These are phyloP conservation scores for Steinernema feltiae DNA, from an alignment of 1,140 invertebrate genomes.

Conservation along the genomic window DNA sequence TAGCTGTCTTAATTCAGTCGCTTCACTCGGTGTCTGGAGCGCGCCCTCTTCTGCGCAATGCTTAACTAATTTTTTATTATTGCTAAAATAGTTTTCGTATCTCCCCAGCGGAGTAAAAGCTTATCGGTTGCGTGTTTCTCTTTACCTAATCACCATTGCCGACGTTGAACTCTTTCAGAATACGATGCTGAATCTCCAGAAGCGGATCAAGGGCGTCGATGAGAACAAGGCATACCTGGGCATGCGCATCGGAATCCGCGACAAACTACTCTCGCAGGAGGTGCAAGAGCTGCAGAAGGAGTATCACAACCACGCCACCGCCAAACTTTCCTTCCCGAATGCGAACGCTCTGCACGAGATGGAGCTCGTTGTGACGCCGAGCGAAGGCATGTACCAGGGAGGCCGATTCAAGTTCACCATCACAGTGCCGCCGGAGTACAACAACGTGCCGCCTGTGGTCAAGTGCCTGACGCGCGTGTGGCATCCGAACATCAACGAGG, in stretches of 20 bases:
- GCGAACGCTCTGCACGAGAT: conserved; percentile 77
- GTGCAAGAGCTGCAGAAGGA: conserved; percentile 70
- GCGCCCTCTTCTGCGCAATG: no score
- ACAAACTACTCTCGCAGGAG: conserved; percentile 75
- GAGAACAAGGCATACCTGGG: conserved; percentile 45
- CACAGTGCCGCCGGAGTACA: conserved; percentile 84
- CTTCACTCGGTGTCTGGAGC: no score
- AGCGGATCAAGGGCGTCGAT: conserved; percentile 51
- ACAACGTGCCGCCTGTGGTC: conserved; percentile 84
- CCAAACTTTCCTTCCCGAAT: conserved; percentile 69
- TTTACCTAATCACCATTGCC: not conserved
- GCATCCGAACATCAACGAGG: conserved; percentile 92
- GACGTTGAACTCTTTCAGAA: not conserved
- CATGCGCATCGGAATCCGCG: conserved; percentile 70
- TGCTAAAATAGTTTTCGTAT: no score
- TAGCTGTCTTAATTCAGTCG: no score
- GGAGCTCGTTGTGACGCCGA: conserved; percentile 71
- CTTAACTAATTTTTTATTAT: no score
- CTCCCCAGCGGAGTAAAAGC: no score
- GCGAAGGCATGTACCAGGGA: conserved; percentile 80
- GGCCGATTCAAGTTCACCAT: conserved; percentile 80
- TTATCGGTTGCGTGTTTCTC: not conserved
- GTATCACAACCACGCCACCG: conserved; percentile 68
- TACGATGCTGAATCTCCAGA: conserved; percentile 70
- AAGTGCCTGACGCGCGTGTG: conserved; percentile 82